A percentile compares a stretch with the other conserved stretches of the same genome.
Conservation (phyloP, 2,888 invertebrate genomes). For the Agriopis aurantiaria region DNA sequence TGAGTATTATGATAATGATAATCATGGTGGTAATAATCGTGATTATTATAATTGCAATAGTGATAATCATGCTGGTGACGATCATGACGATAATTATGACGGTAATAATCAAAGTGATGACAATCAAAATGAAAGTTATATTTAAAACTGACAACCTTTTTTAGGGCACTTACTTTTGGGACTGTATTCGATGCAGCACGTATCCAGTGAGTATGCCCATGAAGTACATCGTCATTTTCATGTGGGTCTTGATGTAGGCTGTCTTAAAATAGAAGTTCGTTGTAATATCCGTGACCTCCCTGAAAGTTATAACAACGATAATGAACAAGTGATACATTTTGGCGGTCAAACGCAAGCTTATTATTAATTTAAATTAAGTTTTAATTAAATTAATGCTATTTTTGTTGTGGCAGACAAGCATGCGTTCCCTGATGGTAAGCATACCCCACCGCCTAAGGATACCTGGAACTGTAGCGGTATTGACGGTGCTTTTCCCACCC, state of each 20-base stretch:
- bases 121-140: no score
- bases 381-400: no score
- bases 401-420: no score
- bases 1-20: no score
- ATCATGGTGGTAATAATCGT: neutral
- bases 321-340: neutral
- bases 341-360: neutral
- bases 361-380: neutral
- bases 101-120: no score
- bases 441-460: no score
- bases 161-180: conserved; percentile 81
- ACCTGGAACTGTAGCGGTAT: no score
- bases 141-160: no score
- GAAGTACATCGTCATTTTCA: conserved; percentile 90
- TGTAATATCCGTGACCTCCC: conserved; percentile 88
- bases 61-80: neutral
- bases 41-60: no score
- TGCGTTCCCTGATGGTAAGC: no score
- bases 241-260: conserved; percentile 91
- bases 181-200: conserved; percentile 88
- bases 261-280: conserved; percentile 88
- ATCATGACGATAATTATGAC: neutral
- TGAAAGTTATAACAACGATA: conserved; percentile 56
- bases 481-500: no score
- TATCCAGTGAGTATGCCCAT: conserved; percentile 89